phyloP scores from a whole-genome alignment of 2,797 vertebrate genomes.

The Intellagama lesueurii region DNA sequence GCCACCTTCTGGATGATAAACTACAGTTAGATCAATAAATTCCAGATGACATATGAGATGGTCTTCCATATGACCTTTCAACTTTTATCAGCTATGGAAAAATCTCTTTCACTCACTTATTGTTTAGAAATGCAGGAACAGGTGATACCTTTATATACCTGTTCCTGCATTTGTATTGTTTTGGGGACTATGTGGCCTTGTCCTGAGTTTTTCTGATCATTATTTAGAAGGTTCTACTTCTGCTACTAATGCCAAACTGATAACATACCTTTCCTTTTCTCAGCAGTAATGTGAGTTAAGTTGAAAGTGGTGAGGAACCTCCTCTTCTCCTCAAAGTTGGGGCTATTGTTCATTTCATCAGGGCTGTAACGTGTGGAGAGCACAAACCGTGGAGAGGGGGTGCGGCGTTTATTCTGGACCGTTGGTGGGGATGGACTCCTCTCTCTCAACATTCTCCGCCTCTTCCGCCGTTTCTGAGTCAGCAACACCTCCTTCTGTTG shows the following conservation, averaged over 20 bases:
- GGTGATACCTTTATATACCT: too few relatives aligned
- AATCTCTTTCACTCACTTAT: background rate
- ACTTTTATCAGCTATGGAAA: background rate
- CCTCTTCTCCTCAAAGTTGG: constrained; percentile 96
- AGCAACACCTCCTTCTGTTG: constrained; percentile 90
- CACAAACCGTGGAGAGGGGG: constrained; percentile 80
- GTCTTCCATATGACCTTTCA: background rate
- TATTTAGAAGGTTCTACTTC: background rate
- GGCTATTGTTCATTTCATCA: constrained; percentile 94
- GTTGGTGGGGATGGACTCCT: constrained; percentile 90
- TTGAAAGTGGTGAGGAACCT: constrained; percentile 95
- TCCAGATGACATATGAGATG: background rate
- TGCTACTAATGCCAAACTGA: background rate
- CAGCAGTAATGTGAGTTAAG: constrained; percentile 91
- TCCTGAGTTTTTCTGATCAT: too few relatives aligned
- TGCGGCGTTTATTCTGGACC: constrained; percentile 88
- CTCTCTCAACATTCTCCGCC: constrained; percentile 93
- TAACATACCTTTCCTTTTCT: constrained; percentile 90
- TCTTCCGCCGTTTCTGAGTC: constrained; percentile 91
- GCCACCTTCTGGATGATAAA: background rate
- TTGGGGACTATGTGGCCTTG: too few relatives aligned
- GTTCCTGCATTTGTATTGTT: too few relatives aligned
- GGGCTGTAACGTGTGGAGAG: constrained; percentile 94
- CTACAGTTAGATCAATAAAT: background rate
- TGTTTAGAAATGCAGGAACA: too few relatives aligned